Conservation (phyloP, 1,140 invertebrate genomes). For the Rhizoglyphus robini region DNA sequence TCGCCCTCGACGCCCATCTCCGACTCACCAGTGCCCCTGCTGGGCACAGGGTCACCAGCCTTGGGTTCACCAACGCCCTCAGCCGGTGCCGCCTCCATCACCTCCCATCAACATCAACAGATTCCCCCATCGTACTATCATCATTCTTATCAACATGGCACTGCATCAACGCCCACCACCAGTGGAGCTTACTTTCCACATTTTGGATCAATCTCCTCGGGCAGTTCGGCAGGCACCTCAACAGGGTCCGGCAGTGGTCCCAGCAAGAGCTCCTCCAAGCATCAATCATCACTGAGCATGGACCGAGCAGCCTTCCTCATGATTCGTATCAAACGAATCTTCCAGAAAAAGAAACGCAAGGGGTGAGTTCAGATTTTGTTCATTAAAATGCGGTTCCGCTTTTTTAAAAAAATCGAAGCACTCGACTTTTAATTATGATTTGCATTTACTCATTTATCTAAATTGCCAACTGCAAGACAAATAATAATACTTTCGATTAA, state of each 20-base stretch:
- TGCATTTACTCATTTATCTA: constrained; percentile 7
- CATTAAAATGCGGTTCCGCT: no score
- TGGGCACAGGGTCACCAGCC: not conserved
- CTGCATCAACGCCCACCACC: not conserved
- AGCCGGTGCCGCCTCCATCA: not conserved
- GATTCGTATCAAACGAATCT: constrained; percentile 67
- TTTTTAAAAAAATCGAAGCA: no score
- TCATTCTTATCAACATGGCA: not conserved
- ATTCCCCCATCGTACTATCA: not conserved
- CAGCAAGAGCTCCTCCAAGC: no score
- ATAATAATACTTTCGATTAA: no score
- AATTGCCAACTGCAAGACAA: no score
- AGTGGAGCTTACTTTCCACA: no score
- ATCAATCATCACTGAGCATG: constrained; percentile 23
- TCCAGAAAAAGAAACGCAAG: constrained; percentile 68
- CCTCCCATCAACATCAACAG: not conserved
- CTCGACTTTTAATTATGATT: not conserved
- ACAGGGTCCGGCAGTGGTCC: not conserved
- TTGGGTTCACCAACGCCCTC: not conserved
- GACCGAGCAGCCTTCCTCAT: constrained; percentile 60
- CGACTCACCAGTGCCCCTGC: not conserved
- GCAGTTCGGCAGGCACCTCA: not conserved
- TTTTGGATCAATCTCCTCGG: no score
- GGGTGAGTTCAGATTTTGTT: constrained; percentile 40
- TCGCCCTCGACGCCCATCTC: not conserved